These are phyloP conservation scores for Nesogale talazaci DNA, from an alignment of 2,113 vertebrate genomes.

Conservation along the genomic window DNA sequence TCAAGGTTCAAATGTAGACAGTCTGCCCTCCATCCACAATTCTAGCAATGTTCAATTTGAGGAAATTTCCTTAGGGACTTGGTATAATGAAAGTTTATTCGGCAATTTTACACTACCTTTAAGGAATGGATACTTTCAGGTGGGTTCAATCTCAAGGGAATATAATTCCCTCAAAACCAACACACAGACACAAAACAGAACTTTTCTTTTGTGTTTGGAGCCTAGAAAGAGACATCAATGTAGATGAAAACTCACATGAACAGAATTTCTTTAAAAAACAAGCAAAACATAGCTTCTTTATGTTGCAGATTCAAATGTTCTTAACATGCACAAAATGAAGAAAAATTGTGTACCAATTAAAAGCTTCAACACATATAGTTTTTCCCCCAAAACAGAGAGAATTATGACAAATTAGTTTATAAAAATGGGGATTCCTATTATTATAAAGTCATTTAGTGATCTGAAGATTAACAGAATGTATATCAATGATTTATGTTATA, in stretches of 20 bases:
- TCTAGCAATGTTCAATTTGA: not conserved
- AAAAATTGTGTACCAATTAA: not conserved
- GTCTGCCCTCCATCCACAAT: not conserved
- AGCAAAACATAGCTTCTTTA: not conserved
- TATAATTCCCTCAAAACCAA: slow-evolving; percentile 42
- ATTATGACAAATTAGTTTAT: not conserved
- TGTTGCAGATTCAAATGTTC: not conserved
- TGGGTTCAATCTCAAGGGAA: slow-evolving; percentile 7
- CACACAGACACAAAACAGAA: not conserved
- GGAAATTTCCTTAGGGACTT: slow-evolving; percentile 47
- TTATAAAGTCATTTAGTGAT: slow-evolving; percentile 29
- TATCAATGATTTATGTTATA: slow-evolving; percentile 17
- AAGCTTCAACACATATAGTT: slow-evolving; percentile 27
- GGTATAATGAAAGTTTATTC: slow-evolving; percentile 37
- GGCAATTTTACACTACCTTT: slow-evolving; percentile 41
- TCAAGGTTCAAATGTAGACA: slow-evolving; percentile 45
- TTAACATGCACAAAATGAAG: not conserved
- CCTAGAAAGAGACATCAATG: slow-evolving; percentile 28
- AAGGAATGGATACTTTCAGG: slow-evolving; percentile 45
- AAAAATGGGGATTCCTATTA: not conserved
- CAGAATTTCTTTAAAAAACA: slow-evolving; percentile 41
- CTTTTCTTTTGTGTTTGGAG: not conserved
- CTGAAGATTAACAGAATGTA: not conserved
- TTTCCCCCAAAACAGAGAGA: slow-evolving; percentile 25
- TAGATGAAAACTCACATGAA: slow-evolving; percentile 37